phyloP scores from a whole-genome alignment of 2,888 invertebrate genomes.

The Aphelenchoides bicaudatus region DNA sequence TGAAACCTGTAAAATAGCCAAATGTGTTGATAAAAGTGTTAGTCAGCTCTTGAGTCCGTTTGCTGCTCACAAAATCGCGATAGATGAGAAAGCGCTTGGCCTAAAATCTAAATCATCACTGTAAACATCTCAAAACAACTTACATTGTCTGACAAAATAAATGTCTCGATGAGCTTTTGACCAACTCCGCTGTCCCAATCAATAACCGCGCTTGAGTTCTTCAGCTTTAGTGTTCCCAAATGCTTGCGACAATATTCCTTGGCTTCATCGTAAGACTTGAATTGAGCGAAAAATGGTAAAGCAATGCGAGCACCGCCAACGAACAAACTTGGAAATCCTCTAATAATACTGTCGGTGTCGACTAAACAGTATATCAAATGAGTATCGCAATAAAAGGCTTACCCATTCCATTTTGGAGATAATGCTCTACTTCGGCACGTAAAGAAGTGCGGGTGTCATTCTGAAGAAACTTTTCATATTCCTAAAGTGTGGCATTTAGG shows the following conservation, averaged over 20 bases:
- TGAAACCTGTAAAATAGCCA: no score
- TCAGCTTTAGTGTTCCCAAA: conserved; percentile 32
- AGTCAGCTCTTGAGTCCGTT: conserved; percentile 50
- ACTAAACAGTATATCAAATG: no score
- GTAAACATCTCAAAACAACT: no score
- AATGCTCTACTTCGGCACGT: conserved; percentile 35
- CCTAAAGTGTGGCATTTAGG: conserved; percentile 45
- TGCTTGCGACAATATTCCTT: conserved; percentile 37
- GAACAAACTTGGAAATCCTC: no score
- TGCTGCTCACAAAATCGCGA: conserved; percentile 49
- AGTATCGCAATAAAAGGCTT: no score
- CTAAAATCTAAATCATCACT: conserved; percentile 6
- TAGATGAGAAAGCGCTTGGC: conserved; percentile 47
- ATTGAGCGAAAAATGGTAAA: no score
- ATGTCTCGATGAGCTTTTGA: conserved; percentile 45
- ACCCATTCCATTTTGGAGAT: conserved; percentile 32
- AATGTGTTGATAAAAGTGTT: no score
- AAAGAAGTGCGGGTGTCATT: no score
- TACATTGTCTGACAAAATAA: conserved; percentile 47
- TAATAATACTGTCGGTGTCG: no score
- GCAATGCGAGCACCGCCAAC: no score
- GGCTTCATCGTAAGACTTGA: conserved; percentile 34
- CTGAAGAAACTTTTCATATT: conserved; percentile 37
- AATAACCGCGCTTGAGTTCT: conserved; percentile 41
- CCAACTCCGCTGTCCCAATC: conserved; percentile 45